phyloP scores from a whole-genome alignment of 2,888 invertebrate species.

The Kuschelorhynchus macadamiae region DNA sequence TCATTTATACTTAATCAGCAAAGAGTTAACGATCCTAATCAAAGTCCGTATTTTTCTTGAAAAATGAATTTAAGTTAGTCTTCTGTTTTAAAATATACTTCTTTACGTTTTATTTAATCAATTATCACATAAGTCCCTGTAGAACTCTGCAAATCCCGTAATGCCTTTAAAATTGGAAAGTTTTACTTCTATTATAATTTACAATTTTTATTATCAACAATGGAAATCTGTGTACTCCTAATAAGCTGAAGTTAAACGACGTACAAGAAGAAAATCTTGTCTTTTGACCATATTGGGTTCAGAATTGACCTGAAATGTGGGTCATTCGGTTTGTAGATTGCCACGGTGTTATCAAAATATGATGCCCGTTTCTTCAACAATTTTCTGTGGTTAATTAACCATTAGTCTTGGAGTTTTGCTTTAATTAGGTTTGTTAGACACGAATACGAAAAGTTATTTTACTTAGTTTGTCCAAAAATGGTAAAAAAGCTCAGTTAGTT shows the following conservation, averaged over 20 bases:
- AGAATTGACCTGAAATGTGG: slow-evolving; percentile 55
- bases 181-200: slow-evolving; percentile 29
- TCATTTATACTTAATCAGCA: too few relatives aligned
- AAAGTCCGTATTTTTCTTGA: too few relatives aligned
- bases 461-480: slow-evolving; percentile 27
- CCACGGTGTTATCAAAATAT: slow-evolving; percentile 54
- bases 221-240: slow-evolving; percentile 48
- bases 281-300: slow-evolving; percentile 56
- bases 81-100: too few relatives aligned
- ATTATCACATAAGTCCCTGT: neutral
- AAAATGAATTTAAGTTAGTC: too few relatives aligned
- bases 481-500: slow-evolving; percentile 23
- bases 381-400: slow-evolving; percentile 36
- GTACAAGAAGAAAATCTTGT: slow-evolving; percentile 55
- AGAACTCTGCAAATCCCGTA: too few relatives aligned
- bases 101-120: too few relatives aligned
- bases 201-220: slow-evolving; percentile 43
- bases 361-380: slow-evolving; percentile 35
- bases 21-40: too few relatives aligned
- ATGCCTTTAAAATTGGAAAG: slow-evolving; percentile 12
- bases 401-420: slow-evolving; percentile 34
- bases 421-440: slow-evolving; percentile 38
- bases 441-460: slow-evolving; percentile 23
- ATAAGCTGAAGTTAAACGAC: slow-evolving; percentile 54
- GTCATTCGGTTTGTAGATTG: slow-evolving; percentile 53